Evolutionary conservation across 2,888 invertebrate genomes (phyloP).

Genomic region (Protonemura montana): DNA sequence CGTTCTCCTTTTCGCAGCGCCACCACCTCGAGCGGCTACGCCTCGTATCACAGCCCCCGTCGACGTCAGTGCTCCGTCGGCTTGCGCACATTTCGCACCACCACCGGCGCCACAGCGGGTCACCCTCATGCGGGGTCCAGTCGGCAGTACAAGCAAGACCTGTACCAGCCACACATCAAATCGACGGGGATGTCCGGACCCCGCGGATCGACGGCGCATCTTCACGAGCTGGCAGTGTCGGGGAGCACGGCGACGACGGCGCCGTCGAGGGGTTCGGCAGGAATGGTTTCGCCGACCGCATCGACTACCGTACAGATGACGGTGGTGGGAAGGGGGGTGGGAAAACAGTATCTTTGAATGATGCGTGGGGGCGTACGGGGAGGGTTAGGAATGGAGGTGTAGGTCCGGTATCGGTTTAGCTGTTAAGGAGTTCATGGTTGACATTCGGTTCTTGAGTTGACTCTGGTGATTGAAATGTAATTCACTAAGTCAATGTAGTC

Average conservation of each 20-base stretch:
- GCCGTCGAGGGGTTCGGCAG: background rate
- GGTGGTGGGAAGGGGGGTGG: background rate
- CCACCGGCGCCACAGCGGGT: background rate
- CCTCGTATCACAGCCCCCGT: constrained; percentile 56
- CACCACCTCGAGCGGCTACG: constrained; percentile 56
- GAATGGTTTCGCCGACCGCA: background rate
- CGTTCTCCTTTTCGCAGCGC: constrained; percentile 51
- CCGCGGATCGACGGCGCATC: background rate
- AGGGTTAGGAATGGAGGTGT: background rate
- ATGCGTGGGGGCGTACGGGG: background rate
- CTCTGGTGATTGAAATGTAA: no score
- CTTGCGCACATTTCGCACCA: constrained; percentile 49
- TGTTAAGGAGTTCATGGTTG: background rate
- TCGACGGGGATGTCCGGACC: no score
- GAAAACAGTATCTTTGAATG: constrained; percentile 19
- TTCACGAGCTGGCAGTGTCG: background rate
- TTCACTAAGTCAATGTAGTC: no score
- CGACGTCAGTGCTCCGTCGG: constrained; percentile 56
- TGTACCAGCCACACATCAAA: constrained; percentile 22
- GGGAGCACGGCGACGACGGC: background rate
- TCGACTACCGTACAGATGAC: background rate
- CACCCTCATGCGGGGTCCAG: background rate
- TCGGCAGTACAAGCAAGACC: constrained; percentile 13
- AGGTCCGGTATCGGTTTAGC: constrained; percentile 16
- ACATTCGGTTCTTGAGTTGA: background rate